Base-by-base conservation (phyloP, 2,113 vertebrate species). In the Nicator chloris region DNA sequence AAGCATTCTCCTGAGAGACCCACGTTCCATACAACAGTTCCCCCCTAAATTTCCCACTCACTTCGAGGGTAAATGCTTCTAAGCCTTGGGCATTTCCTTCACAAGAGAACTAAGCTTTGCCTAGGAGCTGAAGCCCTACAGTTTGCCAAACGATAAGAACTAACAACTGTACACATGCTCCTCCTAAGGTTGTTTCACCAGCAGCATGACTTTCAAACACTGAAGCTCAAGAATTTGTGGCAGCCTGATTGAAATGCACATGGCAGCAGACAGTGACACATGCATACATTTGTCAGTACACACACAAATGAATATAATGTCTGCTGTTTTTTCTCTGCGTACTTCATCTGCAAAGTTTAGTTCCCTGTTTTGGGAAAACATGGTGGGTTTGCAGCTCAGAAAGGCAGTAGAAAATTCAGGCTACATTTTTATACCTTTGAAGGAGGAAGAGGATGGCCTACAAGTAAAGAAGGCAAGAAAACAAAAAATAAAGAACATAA, bases 381-480 rank as follows among this genome's bases (percentile, higher is more conserved):
- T 6, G 31, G 45, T 45, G n/a, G 1, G 90, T 90, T 86, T 40
- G n/a, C 31, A 90, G 66, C 35, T 45, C 51, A 93, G 26, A 63
- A 93, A 94, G 75, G 40, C 37, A 60, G 20, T 17, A 60, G 35
- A 81, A 81, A n/a, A 88, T 15, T 56, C 7, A 78, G 27, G 53
- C 40, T 92, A 17, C 27, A 71, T 92, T 94, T 68, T 85, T 73
- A 49, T 83, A 44, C 70, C 37, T 51, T 24, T 42, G 31, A 86
- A 86, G 49, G 27, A 90, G 63, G 45, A 93, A 82, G n/a, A 94
- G 26, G 35, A 82, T 73, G 51, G 65, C 31, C 82, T 63, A 86
- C 20, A 86, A 78, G 22, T 56, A 78, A 83, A 81, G 44, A 30
- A 37, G 44, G 59, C 11, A 88, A 71, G 64, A 56, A 15, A 78